These are phyloP conservation scores for Xiphophorus maculatus DNA, from an alignment of 2,113 vertebrate species.

Conservation along the genomic window DNA sequence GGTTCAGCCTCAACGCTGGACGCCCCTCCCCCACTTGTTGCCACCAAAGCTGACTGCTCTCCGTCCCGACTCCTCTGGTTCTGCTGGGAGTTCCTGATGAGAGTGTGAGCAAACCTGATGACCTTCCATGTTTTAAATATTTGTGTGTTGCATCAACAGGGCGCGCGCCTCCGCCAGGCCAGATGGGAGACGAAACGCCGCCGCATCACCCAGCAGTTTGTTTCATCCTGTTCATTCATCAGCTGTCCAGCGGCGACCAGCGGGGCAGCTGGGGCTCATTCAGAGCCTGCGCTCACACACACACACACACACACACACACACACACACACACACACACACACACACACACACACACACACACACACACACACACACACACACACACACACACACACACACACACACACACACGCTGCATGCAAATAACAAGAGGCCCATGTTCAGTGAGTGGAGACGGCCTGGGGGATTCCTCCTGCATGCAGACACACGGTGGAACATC, in stretches of 20 bases:
- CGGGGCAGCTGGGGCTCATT: conserved; percentile 72
- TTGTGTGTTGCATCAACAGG: conserved; percentile 69
- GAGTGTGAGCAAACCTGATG: conserved; percentile 44
- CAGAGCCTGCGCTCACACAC: conserved; percentile 46
- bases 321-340: conserved; percentile 14
- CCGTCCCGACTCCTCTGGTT: conserved; percentile 17
- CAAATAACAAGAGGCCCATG: conserved; percentile 35
- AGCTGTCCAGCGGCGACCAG: conserved; percentile 62
- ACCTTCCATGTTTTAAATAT: conserved; percentile 71
- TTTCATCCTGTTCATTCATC: conserved; percentile 71
- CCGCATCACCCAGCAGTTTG: conserved; percentile 59
- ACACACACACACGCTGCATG: conserved; percentile 3
- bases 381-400: conserved; percentile 12
- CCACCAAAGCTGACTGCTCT: conserved; percentile 23
- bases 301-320: conserved; percentile 16
- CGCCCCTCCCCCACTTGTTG: conserved; percentile 51
- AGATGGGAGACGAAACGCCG: conserved; percentile 58
- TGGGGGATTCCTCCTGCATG: conserved; percentile 62
- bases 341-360: conserved; percentile 17
- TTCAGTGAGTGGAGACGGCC: not conserved
- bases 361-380: conserved; percentile 16
- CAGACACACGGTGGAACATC: conserved; percentile 69
- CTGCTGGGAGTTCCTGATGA: conserved; percentile 24
- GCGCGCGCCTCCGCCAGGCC: conserved; percentile 43
- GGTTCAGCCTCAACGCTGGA: conserved; percentile 57